Evolutionary conservation across 2,888 invertebrate species (phyloP).

Genomic region (Drosophila eohydei): DNA sequence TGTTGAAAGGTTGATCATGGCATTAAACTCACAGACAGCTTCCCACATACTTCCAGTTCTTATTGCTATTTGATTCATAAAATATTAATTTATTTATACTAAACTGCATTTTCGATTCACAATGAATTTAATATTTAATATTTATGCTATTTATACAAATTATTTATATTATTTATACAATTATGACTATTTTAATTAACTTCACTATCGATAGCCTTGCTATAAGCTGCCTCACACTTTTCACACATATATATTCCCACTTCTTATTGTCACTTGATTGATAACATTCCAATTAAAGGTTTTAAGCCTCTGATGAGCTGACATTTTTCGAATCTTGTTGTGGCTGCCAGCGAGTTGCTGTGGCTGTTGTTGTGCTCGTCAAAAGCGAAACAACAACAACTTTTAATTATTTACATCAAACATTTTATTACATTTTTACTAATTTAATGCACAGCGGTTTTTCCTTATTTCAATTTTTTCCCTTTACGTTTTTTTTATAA

Average conservation of each 20-base stretch:
- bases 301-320: slow-evolving; percentile 2
- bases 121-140: too few species aligned
- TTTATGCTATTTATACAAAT: too few species aligned
- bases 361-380: slow-evolving; percentile 36
- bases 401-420: slow-evolving; percentile 74
- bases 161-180: too few species aligned
- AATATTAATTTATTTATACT: too few species aligned
- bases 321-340: slow-evolving; percentile 34
- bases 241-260: not conserved
- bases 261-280: slow-evolving; percentile 7
- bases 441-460: slow-evolving; percentile 60
- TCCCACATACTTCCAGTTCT: too few species aligned
- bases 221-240: not conserved
- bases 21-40: too few species aligned
- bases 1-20: too few species aligned
- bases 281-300: slow-evolving; percentile 24
- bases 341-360: slow-evolving; percentile 54
- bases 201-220: too few species aligned
- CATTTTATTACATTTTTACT: slow-evolving; percentile 78
- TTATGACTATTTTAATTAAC: too few species aligned
- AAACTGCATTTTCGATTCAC: too few species aligned
- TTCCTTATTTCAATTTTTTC: slow-evolving; percentile 33
- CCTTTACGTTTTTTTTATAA: slow-evolving; percentile 5
- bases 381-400: slow-evolving; percentile 40
- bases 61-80: too few species aligned